A percentile compares a stretch with the other conserved stretches of the same genome.
These are phyloP conservation scores for Callithrix jacchus DNA, from an alignment of 2,113 vertebrate genomes.

Conservation along the genomic window DNA sequence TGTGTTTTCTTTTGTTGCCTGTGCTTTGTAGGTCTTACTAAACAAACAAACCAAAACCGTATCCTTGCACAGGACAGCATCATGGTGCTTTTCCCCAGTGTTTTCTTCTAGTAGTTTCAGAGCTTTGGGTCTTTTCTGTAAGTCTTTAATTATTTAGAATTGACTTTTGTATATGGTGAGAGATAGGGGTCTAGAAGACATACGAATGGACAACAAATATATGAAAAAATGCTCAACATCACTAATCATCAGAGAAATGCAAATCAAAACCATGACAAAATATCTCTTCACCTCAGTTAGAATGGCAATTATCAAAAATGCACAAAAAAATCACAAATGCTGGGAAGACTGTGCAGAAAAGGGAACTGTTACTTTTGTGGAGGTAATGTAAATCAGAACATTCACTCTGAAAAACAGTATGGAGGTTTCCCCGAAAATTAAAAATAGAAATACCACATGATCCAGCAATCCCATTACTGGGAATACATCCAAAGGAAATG, in stretches of 20 bases:
- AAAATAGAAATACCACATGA: background rate
- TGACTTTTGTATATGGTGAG: background rate
- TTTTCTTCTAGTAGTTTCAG: background rate
- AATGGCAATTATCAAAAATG: background rate
- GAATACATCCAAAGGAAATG: background rate
- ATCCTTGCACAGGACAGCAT: background rate
- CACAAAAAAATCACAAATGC: background rate
- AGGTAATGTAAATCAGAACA: background rate
- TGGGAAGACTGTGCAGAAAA: background rate
- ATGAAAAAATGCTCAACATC: background rate
- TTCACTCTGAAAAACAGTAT: background rate
- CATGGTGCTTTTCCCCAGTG: background rate
- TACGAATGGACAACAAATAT: background rate
- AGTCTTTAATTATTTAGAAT: background rate
- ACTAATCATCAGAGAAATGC: background rate
- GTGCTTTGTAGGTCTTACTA: background rate
- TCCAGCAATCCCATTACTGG: background rate
- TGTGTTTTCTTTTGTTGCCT: background rate
- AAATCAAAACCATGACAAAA: background rate
- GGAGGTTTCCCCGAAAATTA: background rate
- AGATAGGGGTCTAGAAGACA: background rate
- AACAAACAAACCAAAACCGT: background rate
- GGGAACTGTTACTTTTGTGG: background rate
- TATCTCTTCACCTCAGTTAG: background rate
- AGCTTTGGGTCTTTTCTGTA: background rate